These are phyloP conservation scores for Nineta flava DNA, from an alignment of 2,888 invertebrate genomes.

Conservation along the genomic window DNA sequence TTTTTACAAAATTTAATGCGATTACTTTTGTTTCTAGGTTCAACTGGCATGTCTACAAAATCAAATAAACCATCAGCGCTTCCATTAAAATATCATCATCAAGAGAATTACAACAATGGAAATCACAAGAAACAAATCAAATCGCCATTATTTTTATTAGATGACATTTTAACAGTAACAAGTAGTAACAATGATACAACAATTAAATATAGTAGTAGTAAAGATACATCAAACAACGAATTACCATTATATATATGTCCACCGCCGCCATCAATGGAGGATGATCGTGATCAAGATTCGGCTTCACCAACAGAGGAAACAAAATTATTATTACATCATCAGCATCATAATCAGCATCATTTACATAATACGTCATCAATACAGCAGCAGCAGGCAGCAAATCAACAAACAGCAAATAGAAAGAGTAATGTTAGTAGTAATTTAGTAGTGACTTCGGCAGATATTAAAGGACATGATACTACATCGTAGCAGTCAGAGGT, in stretches of 20 bases:
- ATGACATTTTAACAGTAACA: constrained; percentile 26
- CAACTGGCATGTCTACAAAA: no score
- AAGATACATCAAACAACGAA: constrained; percentile 21
- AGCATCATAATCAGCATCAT: no score
- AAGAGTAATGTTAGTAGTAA: not conserved
- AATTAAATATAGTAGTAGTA: constrained; percentile 16
- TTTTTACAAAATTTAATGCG: no score
- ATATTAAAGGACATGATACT: constrained; percentile 22
- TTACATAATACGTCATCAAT: no score
- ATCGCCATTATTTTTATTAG: constrained; percentile 28
- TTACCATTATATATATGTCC: constrained; percentile 34
- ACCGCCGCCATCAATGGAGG: constrained; percentile 34
- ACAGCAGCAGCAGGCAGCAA: not conserved
- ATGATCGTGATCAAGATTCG: constrained; percentile 15
- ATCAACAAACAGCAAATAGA: not conserved
- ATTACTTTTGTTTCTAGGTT: no score
- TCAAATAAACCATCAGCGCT: constrained; percentile 9
- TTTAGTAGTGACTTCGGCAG: constrained; percentile 12
- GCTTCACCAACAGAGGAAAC: constrained; percentile 34
- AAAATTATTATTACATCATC: constrained; percentile 22
- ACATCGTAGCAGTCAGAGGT: constrained; percentile 31
- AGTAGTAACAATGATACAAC: constrained; percentile 26
- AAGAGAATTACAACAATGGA: not conserved
- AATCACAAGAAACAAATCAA: constrained; percentile 10
- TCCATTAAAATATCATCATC: constrained; percentile 1